These are phyloP conservation scores for Pluvialis apricaria DNA, from an alignment of 2,113 vertebrate species.

Conservation along the genomic window DNA sequence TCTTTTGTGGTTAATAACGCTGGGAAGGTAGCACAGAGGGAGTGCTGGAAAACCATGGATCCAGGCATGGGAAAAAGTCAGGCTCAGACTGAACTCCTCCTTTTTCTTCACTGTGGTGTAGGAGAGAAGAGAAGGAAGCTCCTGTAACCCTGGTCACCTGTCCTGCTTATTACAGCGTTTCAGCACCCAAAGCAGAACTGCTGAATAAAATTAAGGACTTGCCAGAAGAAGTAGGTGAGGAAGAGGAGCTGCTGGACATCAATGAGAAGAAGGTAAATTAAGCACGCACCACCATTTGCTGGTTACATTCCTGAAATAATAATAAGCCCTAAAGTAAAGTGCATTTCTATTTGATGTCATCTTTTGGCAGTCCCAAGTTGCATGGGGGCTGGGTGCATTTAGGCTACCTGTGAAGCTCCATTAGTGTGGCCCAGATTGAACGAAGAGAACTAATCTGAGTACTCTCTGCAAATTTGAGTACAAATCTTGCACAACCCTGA, in stretches of 20 bases:
- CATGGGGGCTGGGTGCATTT: fast-evolving
- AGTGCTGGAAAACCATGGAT: background rate
- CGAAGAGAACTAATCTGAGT: background rate
- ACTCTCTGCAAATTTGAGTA: background rate
- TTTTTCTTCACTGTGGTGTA: constrained; percentile 26
- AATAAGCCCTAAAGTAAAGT: background rate
- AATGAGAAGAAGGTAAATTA: constrained; percentile 85
- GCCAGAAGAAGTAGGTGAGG: constrained; percentile 72
- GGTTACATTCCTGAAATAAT: background rate
- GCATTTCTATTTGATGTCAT: background rate
- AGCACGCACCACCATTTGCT: background rate
- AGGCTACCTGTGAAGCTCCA: background rate
- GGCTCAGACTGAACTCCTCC: background rate
- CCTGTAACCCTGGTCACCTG: constrained; percentile 49
- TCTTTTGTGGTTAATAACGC: background rate
- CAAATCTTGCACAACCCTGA: background rate
- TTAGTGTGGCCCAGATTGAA: background rate
- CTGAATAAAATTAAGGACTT: constrained; percentile 71
- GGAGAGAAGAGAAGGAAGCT: constrained; percentile 68
- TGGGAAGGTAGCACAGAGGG: background rate
- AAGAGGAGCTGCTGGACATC: constrained; percentile 77
- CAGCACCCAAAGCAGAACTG: constrained; percentile 68
- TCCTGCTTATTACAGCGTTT: constrained; percentile 71
- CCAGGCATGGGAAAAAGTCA: background rate
- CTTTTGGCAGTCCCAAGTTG: background rate